Conservation (phyloP, 2,113 vertebrate genomes). For the Heterocephalus glaber region DNA sequence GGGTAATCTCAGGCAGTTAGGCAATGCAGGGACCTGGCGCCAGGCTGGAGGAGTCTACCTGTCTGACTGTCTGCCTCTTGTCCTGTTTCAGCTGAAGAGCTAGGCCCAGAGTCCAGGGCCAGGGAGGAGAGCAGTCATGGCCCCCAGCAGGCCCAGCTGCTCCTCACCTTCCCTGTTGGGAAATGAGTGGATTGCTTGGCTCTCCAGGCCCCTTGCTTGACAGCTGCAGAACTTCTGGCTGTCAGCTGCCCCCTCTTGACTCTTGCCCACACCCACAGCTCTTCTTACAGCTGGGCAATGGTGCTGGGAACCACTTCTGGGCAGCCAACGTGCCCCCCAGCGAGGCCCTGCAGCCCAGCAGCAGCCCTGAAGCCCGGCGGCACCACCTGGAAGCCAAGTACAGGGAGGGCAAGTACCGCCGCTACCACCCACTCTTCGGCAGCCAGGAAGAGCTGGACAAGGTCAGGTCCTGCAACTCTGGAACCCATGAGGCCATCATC, state of each 20-base stretch:
- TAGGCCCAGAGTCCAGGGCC: neutral
- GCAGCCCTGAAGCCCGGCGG: constrained; percentile 87
- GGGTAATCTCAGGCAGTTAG: too few species aligned
- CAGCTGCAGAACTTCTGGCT: neutral
- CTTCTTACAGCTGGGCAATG: constrained; percentile 91
- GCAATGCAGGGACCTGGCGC: neutral
- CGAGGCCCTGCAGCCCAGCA: constrained; percentile 88
- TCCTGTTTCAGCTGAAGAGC: neutral
- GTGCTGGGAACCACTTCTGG: constrained; percentile 93
- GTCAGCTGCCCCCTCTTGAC: neutral
- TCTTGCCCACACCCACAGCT: constrained; percentile 83
- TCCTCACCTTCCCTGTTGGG: neutral
- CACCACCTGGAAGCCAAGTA: constrained; percentile 93
- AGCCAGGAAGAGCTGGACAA: constrained; percentile 95
- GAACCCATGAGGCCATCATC: neutral
- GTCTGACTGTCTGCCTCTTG: neutral
- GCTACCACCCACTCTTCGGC: constrained; percentile 94
- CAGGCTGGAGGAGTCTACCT: neutral
- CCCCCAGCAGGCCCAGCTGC: neutral
- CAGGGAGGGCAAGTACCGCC: constrained; percentile 95
- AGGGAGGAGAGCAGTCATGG: neutral
- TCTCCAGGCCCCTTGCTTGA: neutral
- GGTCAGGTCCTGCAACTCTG: constrained; percentile 80
- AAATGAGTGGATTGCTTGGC: neutral
- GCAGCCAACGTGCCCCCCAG: constrained; percentile 96